phyloP scores from a whole-genome alignment of 2,113 vertebrate species.

The Callipepla squamata region DNA sequence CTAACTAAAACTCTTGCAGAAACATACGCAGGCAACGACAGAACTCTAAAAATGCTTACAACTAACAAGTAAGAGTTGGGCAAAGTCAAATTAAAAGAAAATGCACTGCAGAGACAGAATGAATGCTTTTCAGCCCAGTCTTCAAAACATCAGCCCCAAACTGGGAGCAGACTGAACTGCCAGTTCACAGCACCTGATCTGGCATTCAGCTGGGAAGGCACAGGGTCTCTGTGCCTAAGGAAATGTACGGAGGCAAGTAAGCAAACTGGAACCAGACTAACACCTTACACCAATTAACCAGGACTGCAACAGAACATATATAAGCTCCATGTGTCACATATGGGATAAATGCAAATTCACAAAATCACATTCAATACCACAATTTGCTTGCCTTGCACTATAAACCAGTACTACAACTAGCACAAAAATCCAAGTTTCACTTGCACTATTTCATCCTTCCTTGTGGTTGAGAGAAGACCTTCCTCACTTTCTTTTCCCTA shows the following conservation, averaged over 20 bases:
- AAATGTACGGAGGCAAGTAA: accelerated
- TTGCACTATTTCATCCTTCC: not conserved
- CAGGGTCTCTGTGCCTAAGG: not conserved
- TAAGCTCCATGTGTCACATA: not conserved
- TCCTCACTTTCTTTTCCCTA: not conserved
- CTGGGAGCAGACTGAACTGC: not conserved
- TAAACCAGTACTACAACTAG: not conserved
- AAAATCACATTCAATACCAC: not conserved
- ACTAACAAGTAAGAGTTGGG: not conserved
- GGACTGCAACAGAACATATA: not conserved
- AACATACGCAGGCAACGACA: not conserved
- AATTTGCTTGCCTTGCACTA: not conserved
- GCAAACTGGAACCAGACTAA: not conserved
- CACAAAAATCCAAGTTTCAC: not conserved
- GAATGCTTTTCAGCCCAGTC: not conserved
- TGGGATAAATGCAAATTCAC: not conserved
- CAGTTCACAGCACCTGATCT: not conserved
- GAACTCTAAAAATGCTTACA: not conserved
- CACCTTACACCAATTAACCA: not conserved
- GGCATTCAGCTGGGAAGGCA: not conserved
- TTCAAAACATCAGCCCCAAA: not conserved
- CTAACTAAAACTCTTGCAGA: not conserved
- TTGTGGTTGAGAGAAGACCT: not conserved
- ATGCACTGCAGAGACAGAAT: not conserved
- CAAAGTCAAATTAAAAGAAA: not conserved